These are phyloP conservation scores for Mercenaria mercenaria DNA, from an alignment of 1,140 invertebrate genomes.

Conservation along the genomic window DNA sequence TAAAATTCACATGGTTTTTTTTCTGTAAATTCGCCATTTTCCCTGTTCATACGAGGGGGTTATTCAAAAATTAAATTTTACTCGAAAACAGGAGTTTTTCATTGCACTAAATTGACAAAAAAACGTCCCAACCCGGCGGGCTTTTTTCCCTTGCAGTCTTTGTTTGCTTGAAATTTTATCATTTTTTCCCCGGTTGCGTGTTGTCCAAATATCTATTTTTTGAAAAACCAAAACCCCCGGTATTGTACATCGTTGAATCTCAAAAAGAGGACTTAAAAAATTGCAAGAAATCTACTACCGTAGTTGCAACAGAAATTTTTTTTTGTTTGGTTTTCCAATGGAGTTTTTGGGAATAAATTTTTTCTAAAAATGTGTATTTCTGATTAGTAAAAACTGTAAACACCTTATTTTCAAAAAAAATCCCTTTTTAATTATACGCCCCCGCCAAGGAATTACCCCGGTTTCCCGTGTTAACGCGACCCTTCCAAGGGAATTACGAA, in stretches of 20 bases:
- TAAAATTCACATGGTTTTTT: constrained; percentile 52
- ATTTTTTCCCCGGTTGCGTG: constrained; percentile 57
- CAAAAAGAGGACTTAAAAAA: neutral
- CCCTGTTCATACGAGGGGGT: constrained; percentile 36
- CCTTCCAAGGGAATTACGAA: too few species aligned
- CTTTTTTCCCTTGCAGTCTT: constrained; percentile 31
- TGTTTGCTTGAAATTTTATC: constrained; percentile 58
- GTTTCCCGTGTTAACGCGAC: too few species aligned
- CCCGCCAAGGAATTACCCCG: too few species aligned
- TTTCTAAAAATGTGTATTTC: too few species aligned
- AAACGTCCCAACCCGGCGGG: neutral
- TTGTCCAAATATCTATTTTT: constrained; percentile 1
- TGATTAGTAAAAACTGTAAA: too few species aligned
- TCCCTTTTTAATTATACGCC: too few species aligned
- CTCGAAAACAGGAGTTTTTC: constrained; percentile 63
- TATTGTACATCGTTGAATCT: neutral
- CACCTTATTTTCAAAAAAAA: too few species aligned
- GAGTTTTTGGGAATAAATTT: constrained; percentile 64
- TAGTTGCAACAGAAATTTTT: constrained; percentile 65
- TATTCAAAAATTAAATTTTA: constrained; percentile 58
- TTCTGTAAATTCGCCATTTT: constrained; percentile 40
- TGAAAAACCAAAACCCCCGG: neutral
- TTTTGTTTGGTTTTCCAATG: constrained; percentile 72
- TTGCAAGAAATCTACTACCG: constrained; percentile 62
- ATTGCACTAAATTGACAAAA: constrained; percentile 51